Evolutionary conservation across 2,797 vertebrate genomes (phyloP), one percentile per base, ranked within the genome.

Genomic region (Spizella passerina): DNA sequence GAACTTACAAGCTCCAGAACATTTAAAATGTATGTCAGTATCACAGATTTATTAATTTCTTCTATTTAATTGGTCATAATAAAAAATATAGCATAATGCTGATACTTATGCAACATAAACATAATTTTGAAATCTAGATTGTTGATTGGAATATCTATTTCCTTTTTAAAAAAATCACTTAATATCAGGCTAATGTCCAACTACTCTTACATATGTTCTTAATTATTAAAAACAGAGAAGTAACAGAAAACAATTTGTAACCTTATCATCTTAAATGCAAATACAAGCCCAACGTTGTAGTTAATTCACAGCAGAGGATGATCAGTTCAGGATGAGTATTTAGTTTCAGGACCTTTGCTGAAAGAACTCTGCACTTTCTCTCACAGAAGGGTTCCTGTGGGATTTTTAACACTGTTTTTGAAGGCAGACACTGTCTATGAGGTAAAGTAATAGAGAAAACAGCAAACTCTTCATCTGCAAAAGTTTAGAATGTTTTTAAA

Each of bases 401-500:
- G 36, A 26, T 41, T 60, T 82, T 65, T 82, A 66, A 49, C 27
- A 23, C 4, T 49, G 38, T 34, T 79, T 94, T 69, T 56, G 32
- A 71, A 85, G 59, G 26, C 27, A 59, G 41, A 73, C 18, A 66
- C 22, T 43, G 68, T 27, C 79, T 38, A 7, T 15, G 60, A 87
- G 15, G 15, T 34, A 46, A 87, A 76, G 23, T 57, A 81, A 53
- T 9, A 80, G n/a, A 43, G 60, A 86, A 90, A 95, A 56, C 21
- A 92, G 68, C 49, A 69, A 88, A 89, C 53, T 63, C 27, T 21
- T 79, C 3, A 1, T 61, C 77, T 91, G 32, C 34, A 59, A 12
- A 90, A 94, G 82, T 60, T 85, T 83, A 68, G 63, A 91, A 91
- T 22, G 18, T 36, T 91, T 91, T 86, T 92, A 65, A 81, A 94